These are phyloP conservation scores for Poecilia wingei DNA, from an alignment of 2,797 vertebrate genomes.

Conservation along the genomic window DNA sequence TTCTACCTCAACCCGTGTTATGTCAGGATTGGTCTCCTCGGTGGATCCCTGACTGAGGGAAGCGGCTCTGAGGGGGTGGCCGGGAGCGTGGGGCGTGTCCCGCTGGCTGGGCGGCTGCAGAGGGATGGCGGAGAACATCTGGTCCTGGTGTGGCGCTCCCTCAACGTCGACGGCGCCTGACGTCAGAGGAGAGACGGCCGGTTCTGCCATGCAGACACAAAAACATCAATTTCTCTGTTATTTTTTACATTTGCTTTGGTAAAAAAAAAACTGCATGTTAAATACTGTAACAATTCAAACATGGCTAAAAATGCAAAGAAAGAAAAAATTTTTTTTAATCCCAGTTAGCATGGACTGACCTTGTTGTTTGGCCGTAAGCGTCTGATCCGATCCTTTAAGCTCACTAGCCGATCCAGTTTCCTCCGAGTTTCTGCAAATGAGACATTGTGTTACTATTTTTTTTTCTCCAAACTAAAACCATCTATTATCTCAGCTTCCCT, in stretches of 20 bases:
- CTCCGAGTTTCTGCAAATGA: conserved; percentile 79
- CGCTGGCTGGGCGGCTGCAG: conserved; percentile 87
- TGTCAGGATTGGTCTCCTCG: conserved; percentile 23
- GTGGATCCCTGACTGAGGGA: background rate
- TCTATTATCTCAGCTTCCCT: background rate
- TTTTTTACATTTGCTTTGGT: background rate
- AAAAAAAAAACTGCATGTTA: background rate
- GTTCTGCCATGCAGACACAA: background rate
- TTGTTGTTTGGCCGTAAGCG: conserved; percentile 82
- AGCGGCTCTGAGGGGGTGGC: conserved; percentile 18
- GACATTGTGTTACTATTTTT: conserved; percentile 39
- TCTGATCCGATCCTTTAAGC: conserved; percentile 87
- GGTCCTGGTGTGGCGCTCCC: conserved; percentile 76
- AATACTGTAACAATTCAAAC: background rate
- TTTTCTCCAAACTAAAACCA: background rate
- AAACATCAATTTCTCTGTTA: background rate
- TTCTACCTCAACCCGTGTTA: conserved; percentile 47
- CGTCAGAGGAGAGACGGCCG: conserved; percentile 15
- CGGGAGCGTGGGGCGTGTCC: conserved; percentile 30
- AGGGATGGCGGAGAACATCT: conserved; percentile 80
- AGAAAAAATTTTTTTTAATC: background rate
- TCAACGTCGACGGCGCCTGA: conserved; percentile 27
- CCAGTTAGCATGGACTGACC: conserved; percentile 66
- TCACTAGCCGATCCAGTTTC: conserved; percentile 85
- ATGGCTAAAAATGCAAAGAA: background rate